These are phyloP conservation scores for Amphipoea oculea DNA, from an alignment of 2,888 invertebrate genomes.

Conservation along the genomic window DNA sequence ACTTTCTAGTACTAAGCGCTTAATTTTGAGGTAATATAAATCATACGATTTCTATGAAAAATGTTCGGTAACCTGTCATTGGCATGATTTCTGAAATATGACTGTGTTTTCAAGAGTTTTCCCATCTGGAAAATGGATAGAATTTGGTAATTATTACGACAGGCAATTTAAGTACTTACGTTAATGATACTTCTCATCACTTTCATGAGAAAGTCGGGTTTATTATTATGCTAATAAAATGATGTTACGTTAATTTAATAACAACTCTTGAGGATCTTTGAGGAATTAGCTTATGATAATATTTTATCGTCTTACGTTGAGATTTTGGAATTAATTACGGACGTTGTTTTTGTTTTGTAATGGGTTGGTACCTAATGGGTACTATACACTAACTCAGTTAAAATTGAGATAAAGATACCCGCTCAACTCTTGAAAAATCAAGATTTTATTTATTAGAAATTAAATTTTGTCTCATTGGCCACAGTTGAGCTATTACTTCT, in stretches of 20 bases:
- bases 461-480: too few relatives aligned
- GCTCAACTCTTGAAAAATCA: too few relatives aligned
- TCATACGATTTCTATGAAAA: background rate
- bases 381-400: background rate
- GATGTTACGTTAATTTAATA: constrained; percentile 19
- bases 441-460: too few relatives aligned
- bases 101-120: constrained; percentile 5
- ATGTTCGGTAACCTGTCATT: background rate
- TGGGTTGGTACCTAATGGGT: background rate
- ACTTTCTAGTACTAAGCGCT: constrained; percentile 33
- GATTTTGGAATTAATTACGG: constrained; percentile 8
- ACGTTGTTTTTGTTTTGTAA: background rate
- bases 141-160: constrained; percentile 1
- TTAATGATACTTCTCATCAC: constrained; percentile 12
- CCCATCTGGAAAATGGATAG: background rate
- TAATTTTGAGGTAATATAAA: background rate
- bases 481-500: too few relatives aligned
- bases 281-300: background rate
- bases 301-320: background rate
- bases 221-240: constrained; percentile 39
- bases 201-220: constrained; percentile 37
- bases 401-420: background rate
- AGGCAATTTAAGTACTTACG: constrained; percentile 18
- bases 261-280: background rate
- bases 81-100: background rate